Conservation (phyloP, 2,113 vertebrate species). For the Ailurus styani region DNA sequence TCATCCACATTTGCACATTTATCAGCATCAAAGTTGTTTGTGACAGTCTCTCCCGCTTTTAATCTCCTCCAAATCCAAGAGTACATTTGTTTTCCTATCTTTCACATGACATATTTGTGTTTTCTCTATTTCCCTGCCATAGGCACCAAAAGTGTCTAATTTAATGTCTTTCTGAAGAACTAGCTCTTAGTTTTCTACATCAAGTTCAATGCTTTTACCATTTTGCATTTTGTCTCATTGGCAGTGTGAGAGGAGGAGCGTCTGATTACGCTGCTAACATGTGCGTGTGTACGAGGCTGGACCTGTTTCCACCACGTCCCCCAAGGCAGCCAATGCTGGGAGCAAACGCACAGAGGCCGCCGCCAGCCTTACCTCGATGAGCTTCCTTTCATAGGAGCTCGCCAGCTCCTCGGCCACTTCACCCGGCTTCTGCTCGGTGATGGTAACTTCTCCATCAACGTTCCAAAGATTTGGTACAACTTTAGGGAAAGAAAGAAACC, state of each 20-base stretch:
- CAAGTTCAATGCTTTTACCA: not conserved
- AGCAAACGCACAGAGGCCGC: fast-evolving
- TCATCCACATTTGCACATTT: not conserved
- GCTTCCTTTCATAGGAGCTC: slow-evolving; percentile 94
- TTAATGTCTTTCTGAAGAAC: not conserved
- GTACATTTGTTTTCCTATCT: not conserved
- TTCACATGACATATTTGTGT: not conserved
- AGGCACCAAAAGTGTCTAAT: not conserved
- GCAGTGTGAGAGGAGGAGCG: too few relatives aligned
- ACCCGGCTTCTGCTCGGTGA: slow-evolving; percentile 88
- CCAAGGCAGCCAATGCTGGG: fast-evolving
- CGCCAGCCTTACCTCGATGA: slow-evolving; percentile 92
- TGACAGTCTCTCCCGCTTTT: not conserved
- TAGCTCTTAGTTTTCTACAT: not conserved
- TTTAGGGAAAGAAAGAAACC: slow-evolving; percentile 70
- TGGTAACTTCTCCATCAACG: slow-evolving; percentile 84
- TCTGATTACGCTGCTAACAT: too few relatives aligned
- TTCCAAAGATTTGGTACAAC: slow-evolving; percentile 81
- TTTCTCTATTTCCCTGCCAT: not conserved
- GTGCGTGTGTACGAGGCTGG: too few relatives aligned
- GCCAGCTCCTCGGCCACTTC: slow-evolving; percentile 93
- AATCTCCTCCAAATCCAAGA: not conserved
- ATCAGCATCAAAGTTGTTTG: not conserved
- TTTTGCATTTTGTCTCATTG: too few relatives aligned
- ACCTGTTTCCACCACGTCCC: fast-evolving